phyloP scores from a whole-genome alignment of 2,888 invertebrate species.

The Rotaria macrura region DNA sequence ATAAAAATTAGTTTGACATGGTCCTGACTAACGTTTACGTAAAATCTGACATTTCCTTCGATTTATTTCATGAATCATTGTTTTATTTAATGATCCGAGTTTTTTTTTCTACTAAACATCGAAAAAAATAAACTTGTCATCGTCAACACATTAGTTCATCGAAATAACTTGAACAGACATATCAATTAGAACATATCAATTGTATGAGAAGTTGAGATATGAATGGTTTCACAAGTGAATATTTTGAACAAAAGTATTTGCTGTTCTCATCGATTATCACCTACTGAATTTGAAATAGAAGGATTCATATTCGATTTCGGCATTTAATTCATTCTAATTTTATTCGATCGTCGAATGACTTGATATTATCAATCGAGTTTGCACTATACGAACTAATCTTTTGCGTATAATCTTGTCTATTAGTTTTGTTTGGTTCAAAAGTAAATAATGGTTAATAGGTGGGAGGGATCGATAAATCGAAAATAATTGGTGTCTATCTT shows the following conservation, averaged over 20 bases:
- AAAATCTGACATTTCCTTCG: too few species aligned
- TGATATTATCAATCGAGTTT: neutral
- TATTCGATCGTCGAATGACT: too few species aligned
- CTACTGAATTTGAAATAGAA: too few species aligned
- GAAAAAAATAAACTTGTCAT: neutral
- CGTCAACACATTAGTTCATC: neutral
- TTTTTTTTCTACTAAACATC: neutral
- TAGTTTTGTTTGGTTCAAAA: neutral
- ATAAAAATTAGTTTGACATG: neutral
- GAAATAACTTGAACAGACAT: neutral
- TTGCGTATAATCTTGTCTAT: neutral
- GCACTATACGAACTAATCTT: neutral
- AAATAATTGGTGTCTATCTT: neutral
- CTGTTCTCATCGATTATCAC: too few species aligned
- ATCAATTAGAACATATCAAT: too few species aligned
- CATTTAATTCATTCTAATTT: too few species aligned
- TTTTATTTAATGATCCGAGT: neutral
- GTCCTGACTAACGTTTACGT: neutral
- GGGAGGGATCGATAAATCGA: neutral
- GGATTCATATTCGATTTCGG: too few species aligned
- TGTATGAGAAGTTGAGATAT: too few species aligned
- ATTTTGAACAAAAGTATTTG: too few species aligned
- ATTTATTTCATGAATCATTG: neutral
- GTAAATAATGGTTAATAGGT: neutral
- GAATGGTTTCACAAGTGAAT: too few species aligned